Evolutionary conservation across 2,113 vertebrate species (phyloP), one percentile per base, ranked within the genome.

Genomic region (Mellivora capensis): DNA sequence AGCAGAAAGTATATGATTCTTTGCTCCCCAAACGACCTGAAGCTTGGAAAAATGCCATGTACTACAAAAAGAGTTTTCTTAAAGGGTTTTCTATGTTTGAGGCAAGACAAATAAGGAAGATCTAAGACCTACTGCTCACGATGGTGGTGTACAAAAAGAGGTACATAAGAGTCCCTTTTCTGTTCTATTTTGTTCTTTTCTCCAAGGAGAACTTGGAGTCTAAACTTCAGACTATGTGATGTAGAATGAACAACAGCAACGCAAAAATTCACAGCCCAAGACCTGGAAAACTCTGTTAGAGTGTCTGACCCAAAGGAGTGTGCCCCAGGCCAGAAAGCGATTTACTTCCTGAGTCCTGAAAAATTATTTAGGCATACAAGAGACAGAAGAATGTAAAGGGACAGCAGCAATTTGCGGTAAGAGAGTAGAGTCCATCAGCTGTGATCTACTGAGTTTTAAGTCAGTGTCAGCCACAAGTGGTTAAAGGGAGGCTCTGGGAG

Each of bases 301-400:
- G 61, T 8, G 6, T 52, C 77, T 74, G 39, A 44, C 54, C 89
- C 42, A n/a, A 44, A 86, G 44, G 17, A 42, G 37, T n/a, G 7
- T 94, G 74, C 83, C 52, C 69, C 64, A 90, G 29, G 54, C 44
- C 79, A 93, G 29, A 91, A 44, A 90, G 52, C 74, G 21, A 39
- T 2, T 2, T 29, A 87, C 11, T 34, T 84, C 12, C 54, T 47
- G 57, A 74, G 57, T 79, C 61, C 59, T 44, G 2, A 84, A 83
- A 97, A 39, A 74, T 57, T 15, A 94, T 57, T 69, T 54, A 86
- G 91, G 67, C 79, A 88, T 82, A 77, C 87, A 74, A 37, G 61
- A 79, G 54, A 57, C 8, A 17, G 34, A 62, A 31, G 7, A 85
- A 61, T 44, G 49, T n/a, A 44, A 67, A 76, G 37, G 49, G 29